A percentile compares a stretch with the other conserved stretches of the same genome.
phyloP scores from a whole-genome alignment of 2,888 invertebrate genomes.

The Xanthorhoe spadicearia region DNA sequence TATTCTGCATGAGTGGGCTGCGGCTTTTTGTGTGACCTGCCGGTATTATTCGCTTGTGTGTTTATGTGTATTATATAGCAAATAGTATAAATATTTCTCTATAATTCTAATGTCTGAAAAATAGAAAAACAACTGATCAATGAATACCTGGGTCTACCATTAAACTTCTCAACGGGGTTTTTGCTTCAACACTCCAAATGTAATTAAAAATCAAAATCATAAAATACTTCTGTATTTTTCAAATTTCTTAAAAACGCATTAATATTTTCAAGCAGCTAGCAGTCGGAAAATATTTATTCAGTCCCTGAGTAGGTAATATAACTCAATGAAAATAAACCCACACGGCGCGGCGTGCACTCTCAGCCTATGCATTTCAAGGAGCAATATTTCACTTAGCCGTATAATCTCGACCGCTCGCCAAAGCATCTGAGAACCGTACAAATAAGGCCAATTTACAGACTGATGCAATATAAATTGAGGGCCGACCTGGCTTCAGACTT shows the following conservation, averaged over 20 bases:
- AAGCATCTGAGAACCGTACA: conserved; percentile 59
- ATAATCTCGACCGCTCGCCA: conserved; percentile 55
- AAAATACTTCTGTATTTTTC: no score
- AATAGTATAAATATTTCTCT: background rate
- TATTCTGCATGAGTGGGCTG: conserved; percentile 19
- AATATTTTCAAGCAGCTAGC: conserved; percentile 42
- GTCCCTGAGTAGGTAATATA: conserved; percentile 44
- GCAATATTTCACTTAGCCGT: conserved; percentile 64
- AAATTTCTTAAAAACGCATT: background rate
- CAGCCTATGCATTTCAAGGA: conserved; percentile 48
- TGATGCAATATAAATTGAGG: conserved; percentile 75
- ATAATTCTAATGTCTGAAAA: background rate
- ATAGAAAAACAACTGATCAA: no score
- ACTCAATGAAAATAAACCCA: conserved; percentile 21
- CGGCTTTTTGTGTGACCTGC: conserved; percentile 2
- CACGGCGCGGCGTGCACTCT: conserved; percentile 13
- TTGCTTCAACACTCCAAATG: no score
- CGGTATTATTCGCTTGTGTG: background rate
- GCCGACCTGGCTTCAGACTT: conserved; percentile 67
- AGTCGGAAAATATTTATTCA: conserved; percentile 10
- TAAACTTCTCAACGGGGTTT: no score
- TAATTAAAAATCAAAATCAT: no score
- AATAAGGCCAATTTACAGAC: conserved; percentile 73
- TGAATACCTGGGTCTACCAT: no score
- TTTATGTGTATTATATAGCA: background rate